phyloP scores from a whole-genome alignment of 2,888 invertebrate species.

The Agrochola lychnidis region DNA sequence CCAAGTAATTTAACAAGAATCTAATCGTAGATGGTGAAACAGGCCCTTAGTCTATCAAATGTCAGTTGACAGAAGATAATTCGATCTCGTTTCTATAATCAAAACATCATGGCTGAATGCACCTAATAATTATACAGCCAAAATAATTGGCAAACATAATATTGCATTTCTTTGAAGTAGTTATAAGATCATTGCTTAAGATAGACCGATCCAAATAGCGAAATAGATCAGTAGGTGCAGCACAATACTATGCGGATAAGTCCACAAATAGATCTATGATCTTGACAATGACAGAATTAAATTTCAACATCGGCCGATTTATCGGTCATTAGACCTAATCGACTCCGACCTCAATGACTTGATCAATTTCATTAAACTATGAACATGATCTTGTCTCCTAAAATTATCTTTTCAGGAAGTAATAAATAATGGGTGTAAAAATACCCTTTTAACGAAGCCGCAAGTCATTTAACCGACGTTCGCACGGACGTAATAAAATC shows the following conservation, averaged over 20 bases:
- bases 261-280: slow-evolving; percentile 21
- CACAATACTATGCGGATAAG: slow-evolving; percentile 20
- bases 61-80: background rate
- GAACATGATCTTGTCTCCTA: background rate
- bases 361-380: background rate
- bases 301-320: background rate
- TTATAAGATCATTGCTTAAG: slow-evolving; percentile 21
- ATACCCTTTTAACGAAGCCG: background rate
- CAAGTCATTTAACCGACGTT: no score
- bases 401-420: background rate
- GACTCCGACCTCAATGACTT: background rate
- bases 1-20: no score
- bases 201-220: slow-evolving; percentile 16
- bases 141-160: slow-evolving; percentile 31
- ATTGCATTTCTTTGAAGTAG: slow-evolving; percentile 29
- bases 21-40: no score
- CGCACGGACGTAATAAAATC: no score
- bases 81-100: slow-evolving; percentile 8
- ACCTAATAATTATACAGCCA: slow-evolving; percentile 11
- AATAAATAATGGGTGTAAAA: background rate
- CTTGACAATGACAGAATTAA: slow-evolving; percentile 23
- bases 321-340: background rate
- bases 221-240: background rate
- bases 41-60: background rate
- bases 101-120: slow-evolving; percentile 17